Conservation (phyloP, 2,888 invertebrate genomes). For the Drosophila paucipuncta region DNA sequence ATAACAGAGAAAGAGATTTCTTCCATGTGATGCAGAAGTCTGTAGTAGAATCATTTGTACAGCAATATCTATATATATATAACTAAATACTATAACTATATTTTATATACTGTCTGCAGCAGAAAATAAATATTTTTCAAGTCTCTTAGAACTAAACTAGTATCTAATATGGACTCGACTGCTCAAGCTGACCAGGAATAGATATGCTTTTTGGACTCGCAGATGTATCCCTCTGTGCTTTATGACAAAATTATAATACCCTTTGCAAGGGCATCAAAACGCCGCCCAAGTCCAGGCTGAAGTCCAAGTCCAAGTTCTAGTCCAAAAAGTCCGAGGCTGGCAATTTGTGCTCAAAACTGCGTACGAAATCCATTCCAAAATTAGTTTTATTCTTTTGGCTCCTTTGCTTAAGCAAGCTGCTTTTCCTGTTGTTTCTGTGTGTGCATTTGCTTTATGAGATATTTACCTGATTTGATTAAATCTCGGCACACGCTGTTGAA, state of each 20-base stretch:
- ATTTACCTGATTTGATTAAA: slow-evolving; percentile 85
- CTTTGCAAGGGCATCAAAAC: slow-evolving; percentile 9
- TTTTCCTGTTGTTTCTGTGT: slow-evolving; percentile 11
- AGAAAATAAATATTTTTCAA: not conserved
- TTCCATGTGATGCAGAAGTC: not conserved
- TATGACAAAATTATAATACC: not conserved
- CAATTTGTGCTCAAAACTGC: slow-evolving; percentile 81
- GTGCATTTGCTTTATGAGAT: slow-evolving; percentile 81
- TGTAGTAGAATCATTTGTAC: not conserved
- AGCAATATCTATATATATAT: not conserved
- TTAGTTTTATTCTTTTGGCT: slow-evolving; percentile 64
- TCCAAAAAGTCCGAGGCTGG: slow-evolving; percentile 36
- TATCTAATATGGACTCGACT: not conserved
- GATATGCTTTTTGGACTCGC: not conserved
- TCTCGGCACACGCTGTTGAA: slow-evolving; percentile 53
- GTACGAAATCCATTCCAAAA: slow-evolving; percentile 82
- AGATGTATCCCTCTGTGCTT: not conserved
- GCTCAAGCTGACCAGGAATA: not conserved
- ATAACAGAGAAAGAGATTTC: not conserved
- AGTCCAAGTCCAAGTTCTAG: slow-evolving; percentile 24
- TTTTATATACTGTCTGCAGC: not conserved
- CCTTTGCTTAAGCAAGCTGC: slow-evolving; percentile 3
- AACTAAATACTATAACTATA: not conserved
- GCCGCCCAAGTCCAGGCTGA: slow-evolving; percentile 26
- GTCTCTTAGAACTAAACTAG: not conserved